A percentile compares a stretch with the other conserved stretches of the same genome.
phyloP scores from a whole-genome alignment of 2,113 vertebrate genomes.

The Dipodomys stephensi region DNA sequence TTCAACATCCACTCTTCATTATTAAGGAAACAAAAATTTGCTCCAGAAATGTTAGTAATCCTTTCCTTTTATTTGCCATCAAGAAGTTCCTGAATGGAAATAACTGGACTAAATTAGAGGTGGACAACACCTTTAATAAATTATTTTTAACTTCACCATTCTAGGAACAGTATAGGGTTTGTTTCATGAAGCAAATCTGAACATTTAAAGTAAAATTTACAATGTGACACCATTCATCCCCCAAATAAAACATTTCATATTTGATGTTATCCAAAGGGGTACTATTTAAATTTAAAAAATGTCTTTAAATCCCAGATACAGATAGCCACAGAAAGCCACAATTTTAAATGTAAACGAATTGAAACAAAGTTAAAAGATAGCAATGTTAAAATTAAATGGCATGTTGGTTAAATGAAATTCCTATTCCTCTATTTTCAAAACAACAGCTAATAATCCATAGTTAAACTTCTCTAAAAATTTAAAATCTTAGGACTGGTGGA shows the following conservation, averaged over 20 bases:
- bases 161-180: neutral
- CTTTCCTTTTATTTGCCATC: slow-evolving; percentile 12
- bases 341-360: slow-evolving; percentile 15
- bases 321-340: neutral
- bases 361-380: slow-evolving; percentile 24
- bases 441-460: neutral
- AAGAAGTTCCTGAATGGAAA: neutral
- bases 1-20: neutral
- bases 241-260: slow-evolving; percentile 36
- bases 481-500: neutral
- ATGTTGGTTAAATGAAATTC: neutral
- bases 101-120: neutral
- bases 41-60: neutral
- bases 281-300: no score
- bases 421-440: neutral
- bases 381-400: slow-evolving; percentile 12
- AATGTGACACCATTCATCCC: neutral
- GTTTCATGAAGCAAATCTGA: neutral
- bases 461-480: slow-evolving; percentile 13
- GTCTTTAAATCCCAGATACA: neutral
- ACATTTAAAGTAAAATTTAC: slow-evolving; percentile 46
- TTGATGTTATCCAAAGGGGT: neutral
- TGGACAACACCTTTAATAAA: slow-evolving; percentile 25
- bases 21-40: neutral
- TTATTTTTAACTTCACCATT: neutral